A percentile compares a stretch with the other conserved stretches of the same genome.
Conservation (phyloP, 2,113 vertebrate species). For the Piprites chloris region DNA sequence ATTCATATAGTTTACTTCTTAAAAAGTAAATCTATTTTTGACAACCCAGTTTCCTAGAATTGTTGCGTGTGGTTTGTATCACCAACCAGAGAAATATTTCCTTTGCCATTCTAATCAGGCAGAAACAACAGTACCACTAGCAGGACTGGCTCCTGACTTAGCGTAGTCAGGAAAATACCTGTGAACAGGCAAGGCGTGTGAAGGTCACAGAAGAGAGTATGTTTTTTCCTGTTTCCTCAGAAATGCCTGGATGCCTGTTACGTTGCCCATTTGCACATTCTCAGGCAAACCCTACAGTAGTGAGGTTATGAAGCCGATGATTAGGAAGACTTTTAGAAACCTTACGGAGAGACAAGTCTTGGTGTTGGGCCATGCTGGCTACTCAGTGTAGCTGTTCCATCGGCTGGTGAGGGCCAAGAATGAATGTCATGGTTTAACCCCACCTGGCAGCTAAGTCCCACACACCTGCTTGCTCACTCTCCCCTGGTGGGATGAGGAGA, state of each 20-base stretch:
- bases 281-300: background rate
- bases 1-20: conserved; percentile 45
- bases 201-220: background rate
- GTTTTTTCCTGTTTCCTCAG: background rate
- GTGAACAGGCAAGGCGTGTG: background rate
- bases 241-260: background rate
- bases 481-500: background rate
- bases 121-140: background rate
- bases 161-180: background rate
- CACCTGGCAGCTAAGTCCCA: background rate
- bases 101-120: background rate
- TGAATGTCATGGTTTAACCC: background rate
- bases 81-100: conserved; percentile 17
- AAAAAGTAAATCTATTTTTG: conserved; percentile 55
- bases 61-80: conserved; percentile 39
- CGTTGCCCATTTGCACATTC: background rate
- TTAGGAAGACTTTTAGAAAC: background rate
- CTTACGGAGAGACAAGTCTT: background rate
- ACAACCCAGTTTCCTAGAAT: conserved; percentile 64
- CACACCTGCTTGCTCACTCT: background rate
- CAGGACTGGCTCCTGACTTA: background rate
- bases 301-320: background rate
- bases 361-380: background rate
- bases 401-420: background rate
- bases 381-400: background rate